Evolutionary conservation across 2,888 invertebrate genomes (phyloP), one percentile per base, ranked within the genome.

Genomic region (Nyleta sp.): DNA sequence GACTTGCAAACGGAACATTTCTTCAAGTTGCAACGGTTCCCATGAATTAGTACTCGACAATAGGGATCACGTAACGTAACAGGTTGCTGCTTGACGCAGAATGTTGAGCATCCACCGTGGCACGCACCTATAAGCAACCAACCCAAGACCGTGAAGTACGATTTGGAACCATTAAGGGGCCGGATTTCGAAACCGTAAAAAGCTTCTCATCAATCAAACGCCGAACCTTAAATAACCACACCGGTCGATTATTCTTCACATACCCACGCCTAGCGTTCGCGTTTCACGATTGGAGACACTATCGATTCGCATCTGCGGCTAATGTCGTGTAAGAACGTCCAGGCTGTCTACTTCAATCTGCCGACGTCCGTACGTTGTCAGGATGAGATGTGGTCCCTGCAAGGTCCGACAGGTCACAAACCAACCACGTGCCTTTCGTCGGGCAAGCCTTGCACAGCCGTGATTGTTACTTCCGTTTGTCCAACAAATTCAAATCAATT

Each of bases 301-400:
- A 88, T 88, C 87, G 86, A 81, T 82, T 81, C 84, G 85, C 87
- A 87, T 87, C 87, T 86, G 84, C 78, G 83, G 84, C 87, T 88
- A 88, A 88, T 88, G 86, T 86, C 88, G 85, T 88, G 88, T 88
- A 87, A 87, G 86, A 84, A 84, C 85, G 84, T 84, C 82, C 80
- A 60, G 64, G 33, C 84, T 84, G 84, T 84, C 85, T 81, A 75
- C 84, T 80, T 80, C 82, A 81, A 83, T 85, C 84, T 82, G 85
- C 84, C 81, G 86, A 86, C 85, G 83, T 81, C 80, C 80, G 79
- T 83, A 70, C 70, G 62, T 83, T 84, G 80, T 83, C 79, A 82
- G 65, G 78, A 82, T 70, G 75, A 75, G 71, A 72, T 62, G 68
- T 50, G 60, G 70, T 67, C 65, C 60, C 65, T 52, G 57, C 59